Base-by-base conservation (phyloP, 2,113 vertebrate species). In the Blennius ocellaris region DNA sequence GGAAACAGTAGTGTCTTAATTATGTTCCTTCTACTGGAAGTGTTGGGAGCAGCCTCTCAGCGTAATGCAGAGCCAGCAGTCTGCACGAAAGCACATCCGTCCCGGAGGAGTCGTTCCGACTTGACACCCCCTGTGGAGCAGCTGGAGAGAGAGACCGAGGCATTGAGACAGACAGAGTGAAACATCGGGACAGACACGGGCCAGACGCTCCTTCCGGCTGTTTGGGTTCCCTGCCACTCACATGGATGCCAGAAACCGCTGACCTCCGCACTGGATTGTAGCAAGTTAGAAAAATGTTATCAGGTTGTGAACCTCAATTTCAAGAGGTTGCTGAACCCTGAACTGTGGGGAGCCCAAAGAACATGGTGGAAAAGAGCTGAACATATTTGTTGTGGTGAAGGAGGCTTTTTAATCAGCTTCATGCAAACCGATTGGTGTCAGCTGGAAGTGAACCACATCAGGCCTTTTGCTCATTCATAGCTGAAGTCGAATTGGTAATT, bases 221-320 rank as follows among this genome's bases (percentile, higher is more conserved):
- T 88, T 87, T 86, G 64, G 67, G 73, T 85, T 63, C 14, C 6
- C 63, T 84, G 73, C 64, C 85, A 69, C 41, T 82, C 66, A 70
- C 36, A 8, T 17, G 16, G 15, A 70, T 64, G 73, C 50, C 78
- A 64, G 3, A 50, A 7, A 63, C 37, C 50, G 11, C 67, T 63
- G 75, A 80, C 61, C 69, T 50, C 67, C 14, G 6, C 70, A 6
- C 3, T 14, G 15, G 8, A 56, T 59, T 21, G 5, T 3, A 16
- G 12, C n/a, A 51, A 68, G 56, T 64, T 65, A 10, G 21, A 50
- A 68, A 76, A 61, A 43, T 67, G 68, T 14, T 11, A 7, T 0
- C 2, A 45, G 10, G 8, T 11, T 11, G 10, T 48, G 15, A 48
- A 11, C 1, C 45, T 45, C 11, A 45, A 12, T 45, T 48, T 48